A percentile compares a stretch with the other conserved stretches of the same genome.
Conservation (phyloP, 2,888 invertebrate species). For the Drosophila falleni region DNA sequence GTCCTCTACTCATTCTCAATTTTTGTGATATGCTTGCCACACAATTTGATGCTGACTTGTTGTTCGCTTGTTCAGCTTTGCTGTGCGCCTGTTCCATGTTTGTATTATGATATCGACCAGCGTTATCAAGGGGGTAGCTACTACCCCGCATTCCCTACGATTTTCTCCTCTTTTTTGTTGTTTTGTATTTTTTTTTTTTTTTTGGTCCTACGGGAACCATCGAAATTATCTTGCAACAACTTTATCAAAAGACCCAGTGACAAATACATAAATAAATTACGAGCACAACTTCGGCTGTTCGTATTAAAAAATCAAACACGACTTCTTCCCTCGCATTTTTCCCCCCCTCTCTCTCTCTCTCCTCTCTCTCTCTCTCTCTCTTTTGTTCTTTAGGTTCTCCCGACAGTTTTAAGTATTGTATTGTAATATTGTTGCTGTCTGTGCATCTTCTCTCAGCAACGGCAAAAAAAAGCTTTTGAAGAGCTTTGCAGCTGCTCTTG, state of each 20-base stretch:
- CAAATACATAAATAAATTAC: conserved; percentile 79
- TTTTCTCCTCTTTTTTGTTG: not conserved
- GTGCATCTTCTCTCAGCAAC: conserved; percentile 11
- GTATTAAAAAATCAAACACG: conserved; percentile 36
- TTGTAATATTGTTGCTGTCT: conserved; percentile 20
- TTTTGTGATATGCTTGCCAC: conserved; percentile 43
- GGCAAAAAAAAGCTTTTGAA: conserved; percentile 36
- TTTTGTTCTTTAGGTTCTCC: not conserved
- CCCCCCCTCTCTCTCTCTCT: too few species aligned
- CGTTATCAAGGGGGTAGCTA: conserved; percentile 61
- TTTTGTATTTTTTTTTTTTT: not conserved
- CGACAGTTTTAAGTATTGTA: conserved; percentile 16
- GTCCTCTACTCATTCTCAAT: conserved; percentile 10
- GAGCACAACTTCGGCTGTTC: conserved; percentile 29
- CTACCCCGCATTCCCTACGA: not conserved
- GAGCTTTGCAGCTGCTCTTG: conserved; percentile 66
- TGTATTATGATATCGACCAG: conserved; percentile 80
- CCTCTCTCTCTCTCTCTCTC: not conserved
- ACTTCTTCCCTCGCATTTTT: conserved; percentile 23
- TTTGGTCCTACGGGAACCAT: conserved; percentile 54
- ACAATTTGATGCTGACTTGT: conserved; percentile 20
- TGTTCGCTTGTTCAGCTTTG: conserved; percentile 37
- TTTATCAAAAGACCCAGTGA: conserved; percentile 72
- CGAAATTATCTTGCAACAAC: conserved; percentile 74
- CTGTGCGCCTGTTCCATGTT: conserved; percentile 78